Percentiles rank a stretch among this genome's conserved stretches.
Conservation (phyloP, 1,140 invertebrate species). For the Hycleus cichorii region DNA sequence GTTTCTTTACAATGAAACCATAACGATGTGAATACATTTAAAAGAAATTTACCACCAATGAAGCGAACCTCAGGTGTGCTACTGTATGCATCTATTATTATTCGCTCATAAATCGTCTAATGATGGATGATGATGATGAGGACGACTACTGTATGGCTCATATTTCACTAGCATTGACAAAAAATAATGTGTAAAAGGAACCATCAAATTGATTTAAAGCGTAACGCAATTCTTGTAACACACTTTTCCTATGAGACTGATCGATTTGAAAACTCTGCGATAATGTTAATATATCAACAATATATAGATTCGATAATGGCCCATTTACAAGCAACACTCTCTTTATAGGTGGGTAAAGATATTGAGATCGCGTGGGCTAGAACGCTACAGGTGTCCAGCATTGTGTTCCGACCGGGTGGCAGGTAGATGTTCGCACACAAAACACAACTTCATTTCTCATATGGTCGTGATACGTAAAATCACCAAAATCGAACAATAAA, state of each 20-base stretch:
- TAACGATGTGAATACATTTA: too few relatives aligned
- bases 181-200: constrained; percentile 1
- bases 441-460: constrained; percentile 23
- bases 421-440: constrained; percentile 22
- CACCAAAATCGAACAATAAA: constrained; percentile 5
- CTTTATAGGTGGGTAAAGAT: neutral
- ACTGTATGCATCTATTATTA: constrained; percentile 1
- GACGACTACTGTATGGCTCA: neutral
- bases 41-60: too few relatives aligned
- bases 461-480: constrained; percentile 14
- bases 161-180: neutral
- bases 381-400: constrained; percentile 21
- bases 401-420: constrained; percentile 19
- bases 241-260: too few relatives aligned
- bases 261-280: too few relatives aligned
- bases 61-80: too few relatives aligned
- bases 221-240: constrained; percentile 1
- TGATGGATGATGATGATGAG: constrained; percentile 10
- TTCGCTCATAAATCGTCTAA: constrained; percentile 14
- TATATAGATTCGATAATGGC: constrained; percentile 8
- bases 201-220: constrained; percentile 9
- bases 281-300: too few relatives aligned
- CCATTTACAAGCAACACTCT: constrained; percentile 9
- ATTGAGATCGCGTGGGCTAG: constrained; percentile 19
- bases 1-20: too few relatives aligned